Base-by-base conservation (phyloP, 2,888 invertebrate genomes). In the Hydrotaea cyrtoneurina region DNA sequence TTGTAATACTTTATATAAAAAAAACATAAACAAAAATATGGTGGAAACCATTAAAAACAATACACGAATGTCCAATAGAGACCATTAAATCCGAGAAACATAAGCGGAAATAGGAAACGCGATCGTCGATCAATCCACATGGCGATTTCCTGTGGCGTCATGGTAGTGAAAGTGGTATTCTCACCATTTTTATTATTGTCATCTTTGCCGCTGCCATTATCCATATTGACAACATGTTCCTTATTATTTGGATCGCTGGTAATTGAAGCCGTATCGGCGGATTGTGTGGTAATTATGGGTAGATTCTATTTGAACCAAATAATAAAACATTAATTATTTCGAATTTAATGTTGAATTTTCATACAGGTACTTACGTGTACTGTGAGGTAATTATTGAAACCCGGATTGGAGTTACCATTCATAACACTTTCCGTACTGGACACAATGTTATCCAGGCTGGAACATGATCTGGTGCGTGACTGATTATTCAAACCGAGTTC, bases 401-500 rank as follows among this genome's bases (percentile, higher is more conserved):
- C 88, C 5, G 88, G 89, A 88, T 91, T 91, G 0, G 88, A 87
- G 80, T 89, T 88, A 46, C 89, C 79, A 94, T 94, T 87, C 94
- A 94, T 89, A 93, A 94, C 86, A 95, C 93, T 86, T 95, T 96
- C 15, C 95, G 95, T 93, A 95, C 96, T 69, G 95, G 96, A 86
- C 94, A 94, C 17, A 95, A 95, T 92, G 95, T 95, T 91, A 94
- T 94, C 82, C 95, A 93, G 78, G 93, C 94, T 87, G 95, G 92
- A 90, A 95, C 96, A 90, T 94, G 96, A 86, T 95, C 94, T 75
- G 94, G 96, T 88, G 95, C 93, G 85, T 94, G 94, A 62, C 15
- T 89, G 88, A 79, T 89, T 90, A 66, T 88, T 89, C 7, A 90
- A 78, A 26, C 89, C 88, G 0, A 91, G 69, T 43, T 90, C 89